Base-by-base conservation (phyloP, 1,140 invertebrate species). In the Pentalonia nigronervosa region DNA sequence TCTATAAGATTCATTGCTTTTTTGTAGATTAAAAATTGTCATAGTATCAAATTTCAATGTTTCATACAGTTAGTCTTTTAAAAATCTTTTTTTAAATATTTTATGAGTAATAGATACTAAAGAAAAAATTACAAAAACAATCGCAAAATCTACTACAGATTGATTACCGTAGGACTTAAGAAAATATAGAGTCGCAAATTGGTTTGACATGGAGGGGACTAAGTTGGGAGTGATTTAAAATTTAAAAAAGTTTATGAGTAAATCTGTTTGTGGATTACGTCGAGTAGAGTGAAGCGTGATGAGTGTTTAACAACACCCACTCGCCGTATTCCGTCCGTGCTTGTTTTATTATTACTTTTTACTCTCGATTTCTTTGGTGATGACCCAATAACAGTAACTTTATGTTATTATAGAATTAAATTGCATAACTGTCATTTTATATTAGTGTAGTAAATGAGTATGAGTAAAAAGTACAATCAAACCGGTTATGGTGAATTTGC, bases 341-440 rank as follows among this genome's bases (percentile, higher is more conserved):
- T 76, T n/a, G 60, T 76, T 76, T 76, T 45, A 45, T 56, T 41
- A 36, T 41, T 56, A 36, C 23, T 41, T 45, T 90, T 90, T 30
- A 67, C 53, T 67, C 36, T 90, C 36, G 36, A 90, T 90, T 67
- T 90, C 56, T 90, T 90, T 45, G 11, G 25, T 60, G 23, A 67
- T 90, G 89, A 90, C 56, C 53, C 89, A 67, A n/a, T 90, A 90
- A 67, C 14, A 60, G 53, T 90, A 25, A 56, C 36, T 60, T 45
- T 45, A 45, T 67, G 14, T 67, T 67, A 36, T 67, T 45, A 11
- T 90, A 2, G 21, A 60, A 90, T 67, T n/a, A 90, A 30, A 90
- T 90, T 89, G 50, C 89, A 90, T 67, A 60, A 90, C 41, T 56
- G 53, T 90, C 23, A 67, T 90, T 90, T 67, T 45, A 45, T 90